Conservation (phyloP, 1,140 invertebrate species). For the Steinernema feltiae region DNA sequence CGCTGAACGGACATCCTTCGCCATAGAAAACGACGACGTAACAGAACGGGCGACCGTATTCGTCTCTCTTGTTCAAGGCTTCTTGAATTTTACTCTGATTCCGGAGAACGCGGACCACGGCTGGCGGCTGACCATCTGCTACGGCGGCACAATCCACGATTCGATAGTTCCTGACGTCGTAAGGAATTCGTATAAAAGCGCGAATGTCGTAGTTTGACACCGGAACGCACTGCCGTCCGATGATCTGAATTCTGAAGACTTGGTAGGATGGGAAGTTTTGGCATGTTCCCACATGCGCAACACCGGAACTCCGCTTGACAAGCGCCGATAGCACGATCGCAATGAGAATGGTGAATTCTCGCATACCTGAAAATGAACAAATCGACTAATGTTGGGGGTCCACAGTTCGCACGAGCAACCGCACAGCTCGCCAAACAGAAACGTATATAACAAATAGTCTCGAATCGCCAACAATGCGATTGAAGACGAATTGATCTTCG, state of each 20-base stretch:
- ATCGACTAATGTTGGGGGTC: too few relatives aligned
- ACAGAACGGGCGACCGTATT: background rate
- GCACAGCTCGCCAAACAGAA: too few relatives aligned
- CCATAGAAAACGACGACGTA: conserved; percentile 3
- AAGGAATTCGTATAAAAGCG: background rate
- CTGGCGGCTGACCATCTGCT: background rate
- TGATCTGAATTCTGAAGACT: background rate
- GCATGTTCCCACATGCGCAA: too few relatives aligned
- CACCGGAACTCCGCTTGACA: too few relatives aligned
- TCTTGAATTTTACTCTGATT: background rate
- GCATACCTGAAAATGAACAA: too few relatives aligned
- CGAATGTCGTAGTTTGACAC: background rate
- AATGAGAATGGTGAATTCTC: too few relatives aligned
- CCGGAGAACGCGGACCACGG: background rate
- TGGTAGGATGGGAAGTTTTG: too few relatives aligned
- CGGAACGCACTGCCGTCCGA: background rate
- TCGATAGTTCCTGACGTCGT: background rate
- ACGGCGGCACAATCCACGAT: background rate
- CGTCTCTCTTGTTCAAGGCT: background rate
- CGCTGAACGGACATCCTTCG: conserved; percentile 1
- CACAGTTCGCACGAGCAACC: too few relatives aligned
- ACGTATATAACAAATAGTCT: too few relatives aligned
- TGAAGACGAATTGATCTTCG: too few relatives aligned
- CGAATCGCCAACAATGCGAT: too few relatives aligned
- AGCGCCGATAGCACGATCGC: too few relatives aligned